Percentiles rank a stretch among this genome's conserved stretches.
Conservation (phyloP, 2,888 invertebrate species). For the Bellardia bayeri region DNA sequence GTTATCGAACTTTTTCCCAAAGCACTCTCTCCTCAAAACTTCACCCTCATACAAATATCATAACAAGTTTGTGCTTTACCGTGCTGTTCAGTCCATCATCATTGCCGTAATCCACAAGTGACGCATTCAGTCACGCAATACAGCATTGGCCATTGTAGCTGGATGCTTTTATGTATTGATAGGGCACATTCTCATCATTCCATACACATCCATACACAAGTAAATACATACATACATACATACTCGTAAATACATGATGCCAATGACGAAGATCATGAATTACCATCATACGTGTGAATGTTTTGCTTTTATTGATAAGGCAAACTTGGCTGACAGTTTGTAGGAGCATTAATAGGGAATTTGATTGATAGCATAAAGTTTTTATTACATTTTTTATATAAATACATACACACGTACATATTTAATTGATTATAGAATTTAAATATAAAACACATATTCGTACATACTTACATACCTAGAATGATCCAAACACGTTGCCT, state of each 20-base stretch:
- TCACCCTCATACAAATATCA: constrained; percentile 30
- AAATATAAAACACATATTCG: not conserved
- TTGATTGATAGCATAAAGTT: constrained; percentile 64
- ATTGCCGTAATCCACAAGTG: constrained; percentile 70
- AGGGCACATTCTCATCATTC: constrained; percentile 67
- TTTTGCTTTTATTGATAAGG: constrained; percentile 67
- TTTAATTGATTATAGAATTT: not conserved
- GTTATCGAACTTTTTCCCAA: constrained; percentile 63
- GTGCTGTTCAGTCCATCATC: constrained; percentile 47
- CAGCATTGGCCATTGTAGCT: constrained; percentile 62
- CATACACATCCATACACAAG: constrained; percentile 22
- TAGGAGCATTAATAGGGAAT: constrained; percentile 67
- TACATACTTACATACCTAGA: not conserved
- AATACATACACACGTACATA: not conserved
- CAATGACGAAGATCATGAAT: constrained; percentile 32
- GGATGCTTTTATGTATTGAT: constrained; percentile 63
- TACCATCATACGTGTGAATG: constrained; percentile 43
- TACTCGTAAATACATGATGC: not conserved
- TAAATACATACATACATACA: not conserved
- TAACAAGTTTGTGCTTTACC: constrained; percentile 8
- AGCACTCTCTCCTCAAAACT: constrained; percentile 27
- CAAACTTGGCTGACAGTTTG: constrained; percentile 69
- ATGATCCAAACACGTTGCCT: no score
- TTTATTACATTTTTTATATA: constrained; percentile 16
- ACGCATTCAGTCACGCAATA: constrained; percentile 70